Evolutionary conservation across 2,888 invertebrate genomes (phyloP), one percentile per base, ranked within the genome.

Genomic region (Quadroppia sp.): DNA sequence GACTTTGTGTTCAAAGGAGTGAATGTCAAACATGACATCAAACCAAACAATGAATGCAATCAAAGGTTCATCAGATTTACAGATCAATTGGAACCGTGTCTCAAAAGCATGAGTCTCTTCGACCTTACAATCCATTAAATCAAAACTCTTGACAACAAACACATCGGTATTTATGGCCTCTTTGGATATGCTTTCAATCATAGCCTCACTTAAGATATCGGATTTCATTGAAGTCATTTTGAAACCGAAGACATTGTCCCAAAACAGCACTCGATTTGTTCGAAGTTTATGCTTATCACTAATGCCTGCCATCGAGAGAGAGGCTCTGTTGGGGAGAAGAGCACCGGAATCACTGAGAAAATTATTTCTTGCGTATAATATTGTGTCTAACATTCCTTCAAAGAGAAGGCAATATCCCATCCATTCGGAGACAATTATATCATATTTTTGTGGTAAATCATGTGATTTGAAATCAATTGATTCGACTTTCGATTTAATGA

Each of bases 331-430:
- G 0, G 96, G 96, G 78, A 95, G 83, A 71, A 96, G 85, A 20
- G 88, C 80, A 0, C 96, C 96, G 76, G 86, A 89, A 36, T 88
- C 86, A 72, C 86, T 87, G 9, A 97, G 86, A 82, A 88, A 90
- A 78, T 89, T 87, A 79, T 96, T 89, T 79, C 94, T 87, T 0
- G 94, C 93, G 82, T 90, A 90, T 77, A 98, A 88, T 15, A 97
- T 89, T 81, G 93, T 92, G 81, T 96, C 95, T 75, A 97, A 82
- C 97, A 98, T 98, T 61, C 94, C 95, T 85, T 98, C 97, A 82
- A 93, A 97, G 1, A 97, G 83, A 53, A 98, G 85, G 82, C 97
- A 96, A 82, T 98, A 98, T 0, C 97, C 97, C 97, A 98, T 98
- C 95, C 96, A 98, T 82, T 98, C 97, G 0, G 96, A 96, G 2